These are phyloP conservation scores for Aporrectodea caliginosa DNA, from an alignment of 1,140 invertebrate genomes.

Conservation along the genomic window DNA sequence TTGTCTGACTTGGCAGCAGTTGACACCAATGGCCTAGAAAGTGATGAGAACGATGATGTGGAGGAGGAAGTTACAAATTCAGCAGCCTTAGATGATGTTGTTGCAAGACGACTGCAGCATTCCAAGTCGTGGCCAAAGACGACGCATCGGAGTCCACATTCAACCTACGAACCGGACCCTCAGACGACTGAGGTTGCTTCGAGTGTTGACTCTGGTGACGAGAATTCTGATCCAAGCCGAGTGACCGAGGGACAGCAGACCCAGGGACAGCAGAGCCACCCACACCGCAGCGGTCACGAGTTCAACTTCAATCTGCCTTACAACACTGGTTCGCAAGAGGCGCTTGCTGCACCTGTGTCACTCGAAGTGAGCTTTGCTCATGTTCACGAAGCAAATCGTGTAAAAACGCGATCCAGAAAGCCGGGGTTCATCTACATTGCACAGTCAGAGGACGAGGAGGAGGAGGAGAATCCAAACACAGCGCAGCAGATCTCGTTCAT, in stretches of 20 bases:
- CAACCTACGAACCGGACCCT: too few species aligned
- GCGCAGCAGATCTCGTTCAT: slow-evolving; percentile 9
- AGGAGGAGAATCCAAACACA: not conserved
- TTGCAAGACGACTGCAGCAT: not conserved
- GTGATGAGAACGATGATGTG: not conserved
- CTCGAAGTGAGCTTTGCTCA: not conserved
- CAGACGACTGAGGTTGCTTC: not conserved
- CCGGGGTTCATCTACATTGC: not conserved
- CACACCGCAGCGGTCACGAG: not conserved
- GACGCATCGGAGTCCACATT: too few species aligned
- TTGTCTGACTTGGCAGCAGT: not conserved
- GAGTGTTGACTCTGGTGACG: not conserved
- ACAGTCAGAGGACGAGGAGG: not conserved
- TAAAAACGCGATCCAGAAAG: not conserved
- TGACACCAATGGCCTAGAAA: too few species aligned
- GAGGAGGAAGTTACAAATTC: not conserved
- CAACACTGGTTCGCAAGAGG: not conserved
- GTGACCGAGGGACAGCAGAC: too few species aligned
- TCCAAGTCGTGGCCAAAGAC: not conserved
- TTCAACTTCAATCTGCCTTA: slow-evolving; percentile 21
- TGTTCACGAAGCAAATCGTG: not conserved
- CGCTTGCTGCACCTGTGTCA: not conserved
- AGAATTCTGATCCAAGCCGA: too few species aligned
- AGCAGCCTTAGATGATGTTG: not conserved
- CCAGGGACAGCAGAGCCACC: not conserved